These are phyloP conservation scores for Drosophila quinaria DNA, from an alignment of 2,888 invertebrate species.

Conservation along the genomic window DNA sequence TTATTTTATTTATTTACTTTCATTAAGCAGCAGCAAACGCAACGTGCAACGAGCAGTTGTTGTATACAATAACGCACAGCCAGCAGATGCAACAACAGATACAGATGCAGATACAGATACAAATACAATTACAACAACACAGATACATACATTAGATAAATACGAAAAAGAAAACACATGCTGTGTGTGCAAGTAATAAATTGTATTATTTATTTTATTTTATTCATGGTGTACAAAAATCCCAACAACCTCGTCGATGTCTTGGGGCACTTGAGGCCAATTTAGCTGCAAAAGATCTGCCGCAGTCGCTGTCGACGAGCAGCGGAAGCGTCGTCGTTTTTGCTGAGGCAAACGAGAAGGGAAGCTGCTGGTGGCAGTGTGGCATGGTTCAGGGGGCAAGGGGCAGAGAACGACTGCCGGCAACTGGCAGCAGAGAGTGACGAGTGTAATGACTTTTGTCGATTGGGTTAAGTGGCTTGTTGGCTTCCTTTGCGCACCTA, in stretches of 20 bases:
- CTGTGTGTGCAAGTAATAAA: slow-evolving; percentile 67
- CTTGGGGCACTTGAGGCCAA: slow-evolving; percentile 67
- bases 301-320: slow-evolving; percentile 43
- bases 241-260: slow-evolving; percentile 4
- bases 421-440: slow-evolving; percentile 65
- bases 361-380: slow-evolving; percentile 25
- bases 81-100: slow-evolving; percentile 42
- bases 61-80: slow-evolving; percentile 53
- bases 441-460: slow-evolving; percentile 85
- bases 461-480: slow-evolving; percentile 85
- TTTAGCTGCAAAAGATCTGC: slow-evolving; percentile 63
- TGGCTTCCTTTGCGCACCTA: slow-evolving; percentile 75
- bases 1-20: slow-evolving; percentile 81
- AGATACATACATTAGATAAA: slow-evolving; percentile 37
- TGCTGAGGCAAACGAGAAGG: slow-evolving; percentile 29
- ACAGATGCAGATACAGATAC: slow-evolving; percentile 36
- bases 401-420: neutral
- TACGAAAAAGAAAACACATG: slow-evolving; percentile 47
- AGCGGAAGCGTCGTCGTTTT: slow-evolving; percentile 74
- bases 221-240: slow-evolving; percentile 53
- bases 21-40: slow-evolving; percentile 45
- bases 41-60: slow-evolving; percentile 43
- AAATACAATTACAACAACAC: slow-evolving; percentile 24
- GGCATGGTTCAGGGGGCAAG: slow-evolving; percentile 6
- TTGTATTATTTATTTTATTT: slow-evolving; percentile 82